Conservation (phyloP, 2,797 vertebrate genomes). For the Sorex maritimensis region DNA sequence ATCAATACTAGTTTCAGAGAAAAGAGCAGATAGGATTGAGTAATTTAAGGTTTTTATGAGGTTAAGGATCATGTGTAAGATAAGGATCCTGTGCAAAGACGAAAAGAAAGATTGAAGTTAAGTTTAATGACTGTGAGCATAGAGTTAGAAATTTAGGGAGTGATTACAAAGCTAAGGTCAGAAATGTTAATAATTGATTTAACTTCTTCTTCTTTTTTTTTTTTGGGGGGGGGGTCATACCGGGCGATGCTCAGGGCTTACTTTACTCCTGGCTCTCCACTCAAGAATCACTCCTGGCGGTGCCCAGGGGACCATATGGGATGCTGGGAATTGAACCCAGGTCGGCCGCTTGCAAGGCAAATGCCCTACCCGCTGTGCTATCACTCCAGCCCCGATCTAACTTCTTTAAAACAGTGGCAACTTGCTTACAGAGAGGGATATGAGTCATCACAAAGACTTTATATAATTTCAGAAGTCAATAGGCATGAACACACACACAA, state of each 20-base stretch:
- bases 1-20: constrained; percentile 30
- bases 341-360: no score
- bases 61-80: not conserved
- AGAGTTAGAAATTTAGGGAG: not conserved
- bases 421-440: not conserved
- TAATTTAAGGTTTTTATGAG: not conserved
- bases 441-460: not conserved
- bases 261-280: no score
- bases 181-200: not conserved
- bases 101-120: not conserved
- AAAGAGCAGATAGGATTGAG: not conserved
- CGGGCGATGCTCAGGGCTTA: no score
- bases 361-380: no score
- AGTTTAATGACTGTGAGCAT: not conserved
- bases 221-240: no score
- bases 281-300: no score
- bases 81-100: not conserved
- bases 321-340: no score
- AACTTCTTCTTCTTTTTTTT: not conserved
- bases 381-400: no score
- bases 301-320: no score
- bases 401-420: not conserved
- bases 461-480: not conserved
- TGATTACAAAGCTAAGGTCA: not conserved
- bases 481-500: not conserved